Conservation (phyloP, 2,888 invertebrate species). For the Rhabditoides inermis region DNA sequence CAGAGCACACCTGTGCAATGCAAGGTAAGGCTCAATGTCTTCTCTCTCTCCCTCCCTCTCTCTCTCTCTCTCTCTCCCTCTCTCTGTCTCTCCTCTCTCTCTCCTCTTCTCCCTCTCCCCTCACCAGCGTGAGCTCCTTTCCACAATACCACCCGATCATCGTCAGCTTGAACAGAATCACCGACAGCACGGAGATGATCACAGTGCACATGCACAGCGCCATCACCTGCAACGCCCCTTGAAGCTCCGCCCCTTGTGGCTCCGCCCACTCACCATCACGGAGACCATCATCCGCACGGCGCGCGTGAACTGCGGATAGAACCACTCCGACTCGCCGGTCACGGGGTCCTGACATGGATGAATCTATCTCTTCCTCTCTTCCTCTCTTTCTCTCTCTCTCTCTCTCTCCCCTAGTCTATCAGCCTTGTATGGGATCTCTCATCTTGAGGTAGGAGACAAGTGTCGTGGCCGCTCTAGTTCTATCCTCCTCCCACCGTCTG, state of each 20-base stretch:
- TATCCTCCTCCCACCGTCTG: too few species aligned
- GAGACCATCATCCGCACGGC: constrained; percentile 20
- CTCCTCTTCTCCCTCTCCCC: too few species aligned
- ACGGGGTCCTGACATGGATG: constrained; percentile 52
- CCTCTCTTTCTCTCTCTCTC: background rate
- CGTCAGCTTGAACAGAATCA: constrained; percentile 35
- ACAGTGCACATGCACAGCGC: constrained; percentile 16
- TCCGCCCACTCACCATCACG: constrained; percentile 6
- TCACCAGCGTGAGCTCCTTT: background rate
- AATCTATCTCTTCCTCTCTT: background rate
- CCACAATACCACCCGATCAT: background rate
- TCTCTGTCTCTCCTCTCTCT: too few species aligned
- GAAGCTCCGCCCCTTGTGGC: constrained; percentile 19
- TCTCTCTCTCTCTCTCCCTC: too few species aligned
- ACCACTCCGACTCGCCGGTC: constrained; percentile 52
- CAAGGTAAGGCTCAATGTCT: too few species aligned
- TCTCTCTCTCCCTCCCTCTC: too few species aligned
- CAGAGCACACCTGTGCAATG: constrained; percentile 42
- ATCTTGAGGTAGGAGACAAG: too few species aligned
- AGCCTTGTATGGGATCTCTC: too few species aligned
- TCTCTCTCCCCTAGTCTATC: too few species aligned
- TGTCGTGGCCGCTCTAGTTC: too few species aligned
- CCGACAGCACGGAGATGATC: constrained; percentile 22
- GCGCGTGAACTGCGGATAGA: constrained; percentile 51
- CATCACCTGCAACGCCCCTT: constrained; percentile 51